Base-by-base conservation (phyloP, 2,113 vertebrate species). In the Solea solea region DNA sequence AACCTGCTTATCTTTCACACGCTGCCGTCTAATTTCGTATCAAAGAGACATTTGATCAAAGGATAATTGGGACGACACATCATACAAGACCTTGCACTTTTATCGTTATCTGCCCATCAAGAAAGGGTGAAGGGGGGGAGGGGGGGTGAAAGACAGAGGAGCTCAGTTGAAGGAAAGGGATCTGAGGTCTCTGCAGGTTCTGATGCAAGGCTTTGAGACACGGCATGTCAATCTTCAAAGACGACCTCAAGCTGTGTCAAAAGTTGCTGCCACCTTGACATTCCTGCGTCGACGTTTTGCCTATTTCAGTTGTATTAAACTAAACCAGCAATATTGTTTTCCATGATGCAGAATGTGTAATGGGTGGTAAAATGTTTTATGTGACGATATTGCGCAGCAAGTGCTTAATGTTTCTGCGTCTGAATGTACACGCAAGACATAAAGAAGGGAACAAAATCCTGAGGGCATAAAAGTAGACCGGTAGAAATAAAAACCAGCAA, bases 21-120 rank as follows among this genome's bases (percentile, higher is more conserved):
- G 60, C 59, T 40, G 11, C 59, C 40, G 10, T 41, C 60, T 75
- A 64, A 50, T 51, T 86, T 74, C 65, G 39, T 39, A 68, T 80
- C 71, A 83, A 75, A 76, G 63, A n/a, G 71, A 15, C 41, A 28
- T 79, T 70, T 79, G 77, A 86, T 85, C 75, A 87, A 76, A 81
- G 64, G 70, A 64, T 79, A 81, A 86, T 84, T 15, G 44, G 62
- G 76, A 69, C 53, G 58, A 81, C 63, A 76, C 71, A 54, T 81
- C 76, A 61, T 55, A 60, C 64, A 63, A 69, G 68, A 74, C 52
- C 57, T 55, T 64, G 15, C 46, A 69, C 80, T 83, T 77, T 77
- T 78, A 84, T 77, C 74, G 40, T 80, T 76, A 74, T 85, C 84
- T 71, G 11, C 64, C 62, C 42, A 69, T 78, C 59, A 74, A 63